phyloP scores from a whole-genome alignment of 92 coral and sea anemone species.

The Pocillopora meandrina region DNA sequence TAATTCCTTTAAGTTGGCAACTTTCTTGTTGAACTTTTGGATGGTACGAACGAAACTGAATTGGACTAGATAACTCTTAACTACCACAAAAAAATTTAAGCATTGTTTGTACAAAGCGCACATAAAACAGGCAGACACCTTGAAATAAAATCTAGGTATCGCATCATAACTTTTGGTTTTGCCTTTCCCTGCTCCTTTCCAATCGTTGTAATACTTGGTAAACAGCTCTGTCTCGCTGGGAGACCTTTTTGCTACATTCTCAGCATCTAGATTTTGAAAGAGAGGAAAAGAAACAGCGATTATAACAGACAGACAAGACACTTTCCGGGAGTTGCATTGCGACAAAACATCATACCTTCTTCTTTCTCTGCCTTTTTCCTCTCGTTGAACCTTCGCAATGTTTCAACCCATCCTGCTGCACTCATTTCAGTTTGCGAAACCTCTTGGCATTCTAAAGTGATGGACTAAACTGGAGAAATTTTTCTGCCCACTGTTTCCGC shows the following conservation, averaged over 20 bases:
- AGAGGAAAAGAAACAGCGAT: too few relatives aligned
- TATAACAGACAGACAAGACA: too few relatives aligned
- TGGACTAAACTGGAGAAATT: background rate
- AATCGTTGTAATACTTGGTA: constrained; percentile 75
- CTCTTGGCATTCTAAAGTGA: background rate
- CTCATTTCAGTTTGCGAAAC: constrained; percentile 10
- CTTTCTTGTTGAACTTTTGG: too few relatives aligned
- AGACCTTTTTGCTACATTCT: constrained; percentile 34
- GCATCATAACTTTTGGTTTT: constrained; percentile 68
- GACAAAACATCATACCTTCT: constrained; percentile 43
- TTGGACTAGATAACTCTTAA: too few relatives aligned
- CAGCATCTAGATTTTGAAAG: constrained; percentile 5
- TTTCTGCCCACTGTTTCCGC: constrained; percentile 55
- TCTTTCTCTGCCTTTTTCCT: constrained; percentile 72
- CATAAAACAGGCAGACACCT: constrained; percentile 19
- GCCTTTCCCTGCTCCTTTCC: constrained; percentile 77
- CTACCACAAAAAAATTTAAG: too few relatives aligned
- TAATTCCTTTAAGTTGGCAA: too few relatives aligned
- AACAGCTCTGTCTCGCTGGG: constrained; percentile 88
- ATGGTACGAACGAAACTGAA: too few relatives aligned
- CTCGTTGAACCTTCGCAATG: constrained; percentile 65
- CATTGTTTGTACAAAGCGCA: too few relatives aligned
- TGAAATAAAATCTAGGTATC: constrained; percentile 93
- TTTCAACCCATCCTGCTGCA: constrained; percentile 78
- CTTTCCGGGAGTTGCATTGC: too few relatives aligned